Conservation (phyloP, 2,113 vertebrate genomes). For the Dasyprocta punctata region DNA sequence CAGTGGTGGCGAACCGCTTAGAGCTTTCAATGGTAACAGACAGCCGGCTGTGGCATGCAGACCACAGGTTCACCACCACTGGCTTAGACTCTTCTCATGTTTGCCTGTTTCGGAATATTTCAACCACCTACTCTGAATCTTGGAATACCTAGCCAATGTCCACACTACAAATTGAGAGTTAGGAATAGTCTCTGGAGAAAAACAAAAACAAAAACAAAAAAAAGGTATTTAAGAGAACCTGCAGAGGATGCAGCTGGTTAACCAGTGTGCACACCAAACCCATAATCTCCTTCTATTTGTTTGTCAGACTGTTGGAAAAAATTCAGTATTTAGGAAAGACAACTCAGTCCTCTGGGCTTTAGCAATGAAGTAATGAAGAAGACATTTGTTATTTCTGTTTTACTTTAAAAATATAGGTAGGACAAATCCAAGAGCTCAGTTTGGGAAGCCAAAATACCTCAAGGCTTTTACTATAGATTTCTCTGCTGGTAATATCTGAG, state of each 20-base stretch:
- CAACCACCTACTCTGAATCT: conserved; percentile 52
- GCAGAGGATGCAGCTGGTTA: conserved; percentile 56
- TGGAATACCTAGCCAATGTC: conserved; percentile 60
- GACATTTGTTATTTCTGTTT: conserved; percentile 58
- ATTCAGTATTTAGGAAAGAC: conserved; percentile 40
- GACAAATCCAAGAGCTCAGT: not conserved
- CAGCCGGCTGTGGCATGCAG: not conserved
- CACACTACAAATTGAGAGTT: conserved; percentile 72
- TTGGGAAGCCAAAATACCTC: not conserved
- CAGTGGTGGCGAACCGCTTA: not conserved
- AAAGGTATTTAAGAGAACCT: conserved; percentile 54
- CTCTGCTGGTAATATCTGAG: not conserved
- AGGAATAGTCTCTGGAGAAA: conserved; percentile 73
- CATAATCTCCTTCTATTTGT: conserved; percentile 61
- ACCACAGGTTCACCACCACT: not conserved
- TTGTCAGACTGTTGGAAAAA: conserved; percentile 53
- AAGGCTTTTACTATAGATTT: not conserved
- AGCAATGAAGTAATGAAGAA: conserved; percentile 50
- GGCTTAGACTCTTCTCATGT: not conserved
- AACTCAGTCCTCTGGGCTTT: conserved; percentile 15
- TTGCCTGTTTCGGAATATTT: conserved; percentile 62
- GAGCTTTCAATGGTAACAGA: not conserved
- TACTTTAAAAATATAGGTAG: conserved; percentile 44
- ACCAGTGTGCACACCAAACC: conserved; percentile 38
- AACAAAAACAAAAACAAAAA: conserved; percentile 76